These are phyloP conservation scores for Grammomys surdaster DNA, from an alignment of 2,113 vertebrate genomes.

Conservation along the genomic window DNA sequence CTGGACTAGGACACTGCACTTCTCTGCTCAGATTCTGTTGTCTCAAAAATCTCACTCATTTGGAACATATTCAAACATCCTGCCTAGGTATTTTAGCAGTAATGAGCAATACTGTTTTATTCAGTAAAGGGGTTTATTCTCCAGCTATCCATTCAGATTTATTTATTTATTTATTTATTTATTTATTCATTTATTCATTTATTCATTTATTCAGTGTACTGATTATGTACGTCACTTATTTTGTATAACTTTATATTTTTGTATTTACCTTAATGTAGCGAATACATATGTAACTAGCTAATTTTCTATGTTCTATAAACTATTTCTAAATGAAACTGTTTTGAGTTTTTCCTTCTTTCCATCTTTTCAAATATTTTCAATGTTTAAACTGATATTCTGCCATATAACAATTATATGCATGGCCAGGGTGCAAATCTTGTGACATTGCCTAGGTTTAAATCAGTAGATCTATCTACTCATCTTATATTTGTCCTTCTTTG, in stretches of 20 bases:
- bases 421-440: no score
- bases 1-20: neutral
- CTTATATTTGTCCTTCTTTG: no score
- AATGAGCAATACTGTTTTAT: neutral
- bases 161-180: neutral
- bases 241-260: no score
- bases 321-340: no score
- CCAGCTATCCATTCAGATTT: neutral
- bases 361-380: no score
- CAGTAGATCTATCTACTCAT: no score
- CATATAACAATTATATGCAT: no score
- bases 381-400: neutral
- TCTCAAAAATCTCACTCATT: neutral
- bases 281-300: neutral
- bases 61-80: neutral
- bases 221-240: no score
- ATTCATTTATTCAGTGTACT: neutral
- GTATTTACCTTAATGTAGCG: neutral
- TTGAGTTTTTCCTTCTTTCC: neutral
- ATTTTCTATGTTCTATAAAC: neutral
- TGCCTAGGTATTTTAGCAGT: neutral
- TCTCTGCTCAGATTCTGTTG: accelerated
- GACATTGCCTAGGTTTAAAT: neutral
- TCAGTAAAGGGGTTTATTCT: neutral
- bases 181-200: neutral